Evolutionary conservation across 2,113 vertebrate species (phyloP), one percentile per base, ranked within the genome.

Genomic region (Patagioenas fasciata): DNA sequence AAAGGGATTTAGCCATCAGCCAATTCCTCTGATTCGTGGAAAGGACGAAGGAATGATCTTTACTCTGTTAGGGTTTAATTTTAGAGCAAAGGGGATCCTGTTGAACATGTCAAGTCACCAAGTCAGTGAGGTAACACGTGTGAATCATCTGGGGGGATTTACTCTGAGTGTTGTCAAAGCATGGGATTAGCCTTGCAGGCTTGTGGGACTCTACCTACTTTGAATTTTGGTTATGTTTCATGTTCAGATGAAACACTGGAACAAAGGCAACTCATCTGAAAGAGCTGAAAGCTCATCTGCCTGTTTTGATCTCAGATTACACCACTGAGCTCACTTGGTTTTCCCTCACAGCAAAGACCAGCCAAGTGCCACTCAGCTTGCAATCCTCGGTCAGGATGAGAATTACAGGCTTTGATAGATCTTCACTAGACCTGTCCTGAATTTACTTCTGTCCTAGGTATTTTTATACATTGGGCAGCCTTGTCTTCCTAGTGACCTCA

Each of bases 181-280:
- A 32, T 18, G 24, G 53, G 51, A 93, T 93, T 94, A 93, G 60
- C 10, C 40, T 80, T 85, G 17, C 29, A 85, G 47, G 54, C 15
- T 61, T 69, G 25, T 83, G 60, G 20, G 10, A 72, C 32, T 78
- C 42, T 15, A 28, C 6, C 80, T 58, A 29, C 51, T 85, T 85
- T 88, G 71, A 93, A 94, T 83, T 89, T 87, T 70, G 17, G 18
- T 88, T 92, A 21, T 79, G 11, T 87, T 96, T 91, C 64, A 80
- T 64, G 32, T 78, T 95, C 62, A 70, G 64, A 81, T 11, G 34
- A 93, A 91, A 56, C 10, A 54, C 0, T 62, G 42, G 29, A 90
- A 85, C 21, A 75, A 85, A 83, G 4, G 5, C 62, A 72, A 69
- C 38, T 32, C 23, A 47, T 82, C 15, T 70, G 78, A 75, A 87